These are phyloP conservation scores for Hydrotaea cyrtoneurina DNA, from an alignment of 2,888 invertebrate genomes.

Conservation along the genomic window DNA sequence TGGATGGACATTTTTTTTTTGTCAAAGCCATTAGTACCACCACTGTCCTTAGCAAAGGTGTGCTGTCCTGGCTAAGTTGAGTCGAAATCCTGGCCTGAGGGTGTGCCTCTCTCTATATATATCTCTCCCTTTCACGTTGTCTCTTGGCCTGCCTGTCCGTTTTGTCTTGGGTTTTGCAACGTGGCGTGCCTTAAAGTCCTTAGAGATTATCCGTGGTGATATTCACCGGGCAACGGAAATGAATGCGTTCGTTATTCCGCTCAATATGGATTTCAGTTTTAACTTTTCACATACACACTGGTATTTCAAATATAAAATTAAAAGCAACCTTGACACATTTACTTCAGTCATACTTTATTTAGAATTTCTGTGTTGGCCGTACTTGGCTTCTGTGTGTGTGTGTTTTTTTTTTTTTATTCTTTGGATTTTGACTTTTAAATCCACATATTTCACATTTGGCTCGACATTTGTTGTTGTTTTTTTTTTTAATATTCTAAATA, in stretches of 20 bases:
- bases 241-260: constrained; percentile 19
- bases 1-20: too few relatives aligned
- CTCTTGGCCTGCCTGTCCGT: neutral
- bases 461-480: constrained; percentile 37
- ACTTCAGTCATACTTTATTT: neutral
- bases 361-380: constrained; percentile 29
- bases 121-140: too few relatives aligned
- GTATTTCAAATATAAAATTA: neutral
- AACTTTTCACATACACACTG: neutral
- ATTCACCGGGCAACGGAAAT: constrained; percentile 12
- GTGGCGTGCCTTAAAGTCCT: constrained; percentile 56
- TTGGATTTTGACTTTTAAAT: constrained; percentile 30
- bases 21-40: constrained; percentile 2
- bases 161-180: constrained; percentile 33
- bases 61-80: constrained; percentile 26
- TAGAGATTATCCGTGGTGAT: constrained; percentile 49
- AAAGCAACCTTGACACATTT: constrained; percentile 41
- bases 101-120: too few relatives aligned
- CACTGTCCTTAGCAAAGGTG: constrained; percentile 2
- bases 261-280: neutral
- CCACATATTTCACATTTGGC: constrained; percentile 55
- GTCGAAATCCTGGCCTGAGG: constrained; percentile 48
- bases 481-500: constrained; percentile 52
- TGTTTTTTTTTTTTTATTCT: neutral
- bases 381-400: constrained; percentile 52